Evolutionary conservation across 2,888 invertebrate genomes (phyloP).

Genomic region (Alentia gelatinosa): DNA sequence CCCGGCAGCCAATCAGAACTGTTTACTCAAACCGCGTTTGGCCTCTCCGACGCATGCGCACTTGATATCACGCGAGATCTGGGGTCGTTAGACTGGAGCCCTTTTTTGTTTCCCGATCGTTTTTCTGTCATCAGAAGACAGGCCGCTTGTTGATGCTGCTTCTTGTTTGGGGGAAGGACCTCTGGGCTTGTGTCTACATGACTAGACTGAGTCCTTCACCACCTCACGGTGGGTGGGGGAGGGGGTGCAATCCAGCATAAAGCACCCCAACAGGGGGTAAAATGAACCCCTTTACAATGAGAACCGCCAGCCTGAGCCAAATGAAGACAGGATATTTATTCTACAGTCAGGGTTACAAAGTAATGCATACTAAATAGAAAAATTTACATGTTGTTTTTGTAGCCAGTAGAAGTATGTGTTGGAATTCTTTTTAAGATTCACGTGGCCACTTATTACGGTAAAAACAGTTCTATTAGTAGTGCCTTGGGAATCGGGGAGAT

Average conservation of each 20-base stretch:
- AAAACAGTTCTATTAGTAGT: too few relatives aligned
- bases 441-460: too few relatives aligned
- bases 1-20: slow-evolving; percentile 15
- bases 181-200: background rate
- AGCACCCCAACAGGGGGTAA: background rate
- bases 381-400: background rate
- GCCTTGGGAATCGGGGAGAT: too few relatives aligned
- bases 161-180: background rate
- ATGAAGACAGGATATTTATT: background rate
- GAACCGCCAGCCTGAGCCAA: too few relatives aligned
- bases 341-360: background rate
- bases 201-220: background rate
- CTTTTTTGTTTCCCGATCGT: background rate
- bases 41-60: background rate
- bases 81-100: background rate
- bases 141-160: background rate
- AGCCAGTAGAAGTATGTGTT: too few relatives aligned
- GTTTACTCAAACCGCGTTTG: slow-evolving; percentile 3
- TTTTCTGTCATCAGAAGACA: background rate
- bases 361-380: background rate
- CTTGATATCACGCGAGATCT: slow-evolving; percentile 37
- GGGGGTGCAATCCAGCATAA: background rate
- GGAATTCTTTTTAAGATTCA: too few relatives aligned
- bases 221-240: background rate
- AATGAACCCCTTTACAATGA: background rate